Base-by-base conservation (phyloP, 2,888 invertebrate genomes). In the Aproaerema taeniolella region DNA sequence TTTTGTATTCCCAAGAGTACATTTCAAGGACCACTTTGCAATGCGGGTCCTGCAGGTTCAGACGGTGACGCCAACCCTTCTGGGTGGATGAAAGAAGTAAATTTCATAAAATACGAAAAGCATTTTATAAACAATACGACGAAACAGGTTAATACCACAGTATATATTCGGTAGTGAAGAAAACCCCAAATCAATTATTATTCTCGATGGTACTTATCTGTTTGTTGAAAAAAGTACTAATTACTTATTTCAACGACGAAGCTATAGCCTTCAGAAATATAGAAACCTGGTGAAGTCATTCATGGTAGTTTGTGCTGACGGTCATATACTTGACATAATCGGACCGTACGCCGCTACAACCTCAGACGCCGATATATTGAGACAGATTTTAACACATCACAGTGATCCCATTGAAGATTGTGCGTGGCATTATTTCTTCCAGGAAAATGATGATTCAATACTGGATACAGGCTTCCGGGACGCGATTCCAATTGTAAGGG, bases 231-330 rank as follows among this genome's bases (percentile, higher is more conserved):
- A 50, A 36, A 47, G 44, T 16, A 41, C 42, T 6, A 46, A 46
- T 28, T 52, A 36, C 31, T 28, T 45, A 16, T 50, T 45, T 32
- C 50, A 49, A 47, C 43, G 32, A n/a, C n/a, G 39, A 9, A 50
- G 34, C 8, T 53, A 55, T 31, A 43, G 41, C 15, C 17, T 43
- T 2, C 52, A 54, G 30, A 45, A 46, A 40, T 43, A 28, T 20
- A 8, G 11, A 1, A 49, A 49, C 14, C 17, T 49, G 7, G 2
- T 45, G 1, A 49, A 49, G 13, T 46, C 49, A 2, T 49, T 46
- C 36, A 12, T 49, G 16, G 17, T 49, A 2, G 38, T n/a, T n/a
- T n/a, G n/a, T n/a, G n/a, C n/a, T n/a, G n/a, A n/a, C n/a, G n/a
- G n/a, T n/a, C n/a, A n/a, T 42, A 2, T 38, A 38, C 16, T 12